Evolutionary conservation across 1,140 invertebrate genomes (phyloP).

Genomic region (Vanessa tameamea): DNA sequence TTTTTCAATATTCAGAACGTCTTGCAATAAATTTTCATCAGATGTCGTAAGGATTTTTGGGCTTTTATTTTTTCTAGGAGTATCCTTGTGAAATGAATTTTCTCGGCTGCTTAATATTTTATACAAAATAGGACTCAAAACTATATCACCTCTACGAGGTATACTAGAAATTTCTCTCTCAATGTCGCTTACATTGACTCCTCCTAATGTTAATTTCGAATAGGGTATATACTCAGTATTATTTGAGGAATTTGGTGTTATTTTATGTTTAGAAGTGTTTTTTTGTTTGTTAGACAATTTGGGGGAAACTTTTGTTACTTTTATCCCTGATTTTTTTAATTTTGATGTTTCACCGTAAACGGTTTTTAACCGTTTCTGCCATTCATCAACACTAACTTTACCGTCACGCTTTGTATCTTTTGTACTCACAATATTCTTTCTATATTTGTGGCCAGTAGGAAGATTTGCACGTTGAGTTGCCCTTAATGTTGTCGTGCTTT

Average conservation of each 20-base stretch:
- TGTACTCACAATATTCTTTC: constrained; percentile 31
- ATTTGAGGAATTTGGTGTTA: constrained; percentile 45
- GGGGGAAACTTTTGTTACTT: constrained; percentile 22
- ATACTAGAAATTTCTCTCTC: constrained; percentile 66
- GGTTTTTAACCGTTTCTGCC: constrained; percentile 62
- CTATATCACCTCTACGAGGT: constrained; percentile 56
- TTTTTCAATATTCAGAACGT: constrained; percentile 69
- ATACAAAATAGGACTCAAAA: constrained; percentile 64
- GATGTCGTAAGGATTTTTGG: constrained; percentile 64
- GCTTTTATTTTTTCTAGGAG: constrained; percentile 46
- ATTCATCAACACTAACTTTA: constrained; percentile 54
- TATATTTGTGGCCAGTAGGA: constrained; percentile 14
- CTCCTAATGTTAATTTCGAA: constrained; percentile 75
- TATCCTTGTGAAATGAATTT: constrained; percentile 57
- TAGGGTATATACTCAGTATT: constrained; percentile 77
- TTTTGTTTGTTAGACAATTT: constrained; percentile 36
- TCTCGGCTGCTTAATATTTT: constrained; percentile 65
- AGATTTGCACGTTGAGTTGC: constrained; percentile 11
- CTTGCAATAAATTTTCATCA: constrained; percentile 72
- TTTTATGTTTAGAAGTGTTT: constrained; percentile 24
- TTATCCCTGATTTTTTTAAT: constrained; percentile 43
- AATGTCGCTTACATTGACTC: constrained; percentile 68
- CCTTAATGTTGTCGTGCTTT: not conserved
- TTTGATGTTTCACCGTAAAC: constrained; percentile 56
- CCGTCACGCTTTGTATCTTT: constrained; percentile 15